These are phyloP conservation scores for Myripristis murdjan DNA, from an alignment of 2,797 vertebrate species.

Conservation along the genomic window DNA sequence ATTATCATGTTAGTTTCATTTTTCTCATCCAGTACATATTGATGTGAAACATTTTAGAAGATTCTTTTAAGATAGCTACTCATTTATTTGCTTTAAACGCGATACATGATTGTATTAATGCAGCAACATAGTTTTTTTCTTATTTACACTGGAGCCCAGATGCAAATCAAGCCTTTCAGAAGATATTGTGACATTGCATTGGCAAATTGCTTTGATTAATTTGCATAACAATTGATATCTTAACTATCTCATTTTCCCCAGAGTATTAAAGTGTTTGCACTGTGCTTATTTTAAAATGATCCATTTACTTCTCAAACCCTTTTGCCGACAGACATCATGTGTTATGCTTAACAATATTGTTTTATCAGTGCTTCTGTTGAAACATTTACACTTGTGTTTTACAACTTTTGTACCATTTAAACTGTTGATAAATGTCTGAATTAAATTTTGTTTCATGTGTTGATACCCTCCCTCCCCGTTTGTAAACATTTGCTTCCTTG, in stretches of 20 bases:
- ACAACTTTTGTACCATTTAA: slow-evolving; percentile 23
- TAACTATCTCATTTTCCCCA: background rate
- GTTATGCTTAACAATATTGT: slow-evolving; percentile 33
- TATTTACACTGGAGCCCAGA: background rate
- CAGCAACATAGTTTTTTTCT: background rate
- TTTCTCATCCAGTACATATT: slow-evolving; percentile 12
- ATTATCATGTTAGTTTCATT: background rate
- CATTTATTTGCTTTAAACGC: background rate
- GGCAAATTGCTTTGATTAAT: slow-evolving; percentile 8
- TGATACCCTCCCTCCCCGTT: background rate
- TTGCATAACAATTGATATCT: slow-evolving; percentile 16
- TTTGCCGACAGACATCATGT: background rate
- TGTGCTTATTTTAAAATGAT: slow-evolving; percentile 28
- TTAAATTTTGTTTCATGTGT: slow-evolving; percentile 13
- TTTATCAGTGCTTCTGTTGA: slow-evolving; percentile 16
- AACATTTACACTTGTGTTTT: slow-evolving; percentile 1
- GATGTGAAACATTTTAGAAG: background rate
- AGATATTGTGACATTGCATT: background rate
- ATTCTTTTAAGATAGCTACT: background rate
- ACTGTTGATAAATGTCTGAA: slow-evolving; percentile 21
- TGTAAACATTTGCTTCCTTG: background rate
- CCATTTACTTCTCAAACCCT: slow-evolving; percentile 21
- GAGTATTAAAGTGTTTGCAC: slow-evolving; percentile 9
- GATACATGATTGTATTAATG: background rate
- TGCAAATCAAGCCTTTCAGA: slow-evolving; percentile 10